These are phyloP conservation scores for Harpalus rubripes DNA, from an alignment of 2,888 invertebrate genomes.

Conservation along the genomic window DNA sequence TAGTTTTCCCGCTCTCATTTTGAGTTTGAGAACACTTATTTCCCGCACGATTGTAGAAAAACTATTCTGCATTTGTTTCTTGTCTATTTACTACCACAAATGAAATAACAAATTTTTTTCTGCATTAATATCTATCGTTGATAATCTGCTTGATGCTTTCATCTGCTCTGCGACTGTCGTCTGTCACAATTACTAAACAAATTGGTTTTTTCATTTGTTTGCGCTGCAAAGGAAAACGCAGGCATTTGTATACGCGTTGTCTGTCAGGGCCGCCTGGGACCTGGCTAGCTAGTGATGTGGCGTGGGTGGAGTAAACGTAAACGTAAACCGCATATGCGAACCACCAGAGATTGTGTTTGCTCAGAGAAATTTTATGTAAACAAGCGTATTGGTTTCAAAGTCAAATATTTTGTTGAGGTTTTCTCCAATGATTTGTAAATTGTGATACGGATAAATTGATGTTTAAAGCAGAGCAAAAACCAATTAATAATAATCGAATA, in stretches of 20 bases:
- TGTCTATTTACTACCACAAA: not conserved
- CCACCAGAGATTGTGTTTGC: conserved; percentile 29
- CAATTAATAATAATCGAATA: not conserved
- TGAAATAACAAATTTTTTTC: not conserved
- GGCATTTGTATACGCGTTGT: conserved; percentile 47
- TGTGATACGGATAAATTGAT: not conserved
- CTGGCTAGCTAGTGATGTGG: not conserved
- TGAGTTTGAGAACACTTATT: no score
- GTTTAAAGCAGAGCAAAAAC: not conserved
- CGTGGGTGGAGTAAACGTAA: not conserved
- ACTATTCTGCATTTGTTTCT: no score
- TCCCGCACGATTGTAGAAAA: no score
- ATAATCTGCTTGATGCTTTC: not conserved
- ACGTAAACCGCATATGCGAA: conserved; percentile 21
- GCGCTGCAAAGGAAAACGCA: not conserved
- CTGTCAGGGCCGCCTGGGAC: conserved; percentile 11
- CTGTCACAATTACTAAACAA: conserved; percentile 63
- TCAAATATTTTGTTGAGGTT: conserved; percentile 20
- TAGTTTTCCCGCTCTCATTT: no score
- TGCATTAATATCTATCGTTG: not conserved
- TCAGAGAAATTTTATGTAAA: conserved; percentile 30
- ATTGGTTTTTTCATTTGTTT: conserved; percentile 60
- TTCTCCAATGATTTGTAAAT: not conserved
- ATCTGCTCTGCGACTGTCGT: not conserved
- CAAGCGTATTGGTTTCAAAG: conserved; percentile 12